Evolutionary conservation across 1,140 invertebrate genomes (phyloP).

Genomic region (Neoseiulus cucumeris): DNA sequence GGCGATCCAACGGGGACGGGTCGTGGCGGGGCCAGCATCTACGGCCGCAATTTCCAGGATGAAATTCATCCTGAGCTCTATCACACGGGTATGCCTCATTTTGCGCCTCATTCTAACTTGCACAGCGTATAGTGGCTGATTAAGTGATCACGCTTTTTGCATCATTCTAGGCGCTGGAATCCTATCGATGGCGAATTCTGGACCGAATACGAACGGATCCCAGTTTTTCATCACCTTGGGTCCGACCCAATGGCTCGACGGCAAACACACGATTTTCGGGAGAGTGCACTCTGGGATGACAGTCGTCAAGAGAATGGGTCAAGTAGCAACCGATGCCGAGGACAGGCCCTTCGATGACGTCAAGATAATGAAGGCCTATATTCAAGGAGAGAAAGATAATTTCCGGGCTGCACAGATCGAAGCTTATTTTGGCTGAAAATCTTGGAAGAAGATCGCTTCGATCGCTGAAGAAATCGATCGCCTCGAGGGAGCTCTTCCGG

Average conservation of each 20-base stretch:
- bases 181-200: conserved; percentile 72
- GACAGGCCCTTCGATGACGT: conserved; percentile 76
- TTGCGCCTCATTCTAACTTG: too few species aligned
- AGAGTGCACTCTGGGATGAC: conserved; percentile 64
- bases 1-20: conserved; percentile 75
- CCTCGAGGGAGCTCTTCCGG: too few species aligned
- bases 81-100: conserved; percentile 50
- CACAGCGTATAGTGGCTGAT: too few species aligned
- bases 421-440: neutral
- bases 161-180: conserved; percentile 48
- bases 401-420: neutral
- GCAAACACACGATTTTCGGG: conserved; percentile 92
- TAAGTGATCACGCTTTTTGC: too few species aligned
- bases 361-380: conserved; percentile 49
- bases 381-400: conserved; percentile 12
- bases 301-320: conserved; percentile 69
- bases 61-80: conserved; percentile 86
- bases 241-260: conserved; percentile 91
- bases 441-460: too few species aligned
- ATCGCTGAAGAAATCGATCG: too few species aligned
- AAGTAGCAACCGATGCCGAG: conserved; percentile 75
- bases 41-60: conserved; percentile 82
- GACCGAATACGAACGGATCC: conserved; percentile 86
- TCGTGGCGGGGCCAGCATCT: conserved; percentile 85
- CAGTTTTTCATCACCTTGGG: conserved; percentile 96